Evolutionary conservation across 2,888 invertebrate genomes (phyloP), one percentile per base, ranked within the genome.

Genomic region (Alloplasta piceator): DNA sequence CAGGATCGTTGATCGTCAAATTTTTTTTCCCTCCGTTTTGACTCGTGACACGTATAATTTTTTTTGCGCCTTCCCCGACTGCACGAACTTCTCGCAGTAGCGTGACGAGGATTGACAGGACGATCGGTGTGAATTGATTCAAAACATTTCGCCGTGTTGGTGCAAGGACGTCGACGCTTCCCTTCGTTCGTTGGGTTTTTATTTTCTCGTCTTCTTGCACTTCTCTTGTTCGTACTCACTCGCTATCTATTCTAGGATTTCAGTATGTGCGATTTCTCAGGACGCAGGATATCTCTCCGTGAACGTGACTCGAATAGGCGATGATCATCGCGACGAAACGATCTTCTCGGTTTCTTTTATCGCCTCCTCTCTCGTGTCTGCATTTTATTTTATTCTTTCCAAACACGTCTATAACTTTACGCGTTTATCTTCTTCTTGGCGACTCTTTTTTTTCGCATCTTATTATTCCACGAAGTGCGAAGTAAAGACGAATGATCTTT

Each of bases 381-480:
- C 39, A 39, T 66, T 56, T 73, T 73, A 58, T 48, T 74, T 74
- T 79, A 58, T 79, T 74, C 50, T 74, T 64, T 70, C 64, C 64
- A 74, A 74, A 74, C 74, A 79, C 79, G 73, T 74, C 26, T 26
- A 73, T 56, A 48, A 48, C 46, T 71, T 66, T 52, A 12, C 39
- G 67, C 63, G 66, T 52, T 72, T 72, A 43, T 55, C 39, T 48
- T 55, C 6, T 70, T 16, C 36, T 46, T 39, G 43, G 43, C 43
- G 4, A 43, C 61, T 43, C 61, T 43, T 68, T 70, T 63, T 14
- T 50, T 48, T 68, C 38, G 16, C 39, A 43, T 67, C 39, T 78
- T 61, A 63, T 68, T 43, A 56, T 78, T 73, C 73, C 60, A 63
- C 73, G 68, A 68, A 74, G 48, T 58, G 63, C 3, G 26, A 14